Percentiles rank a stretch among this genome's conserved stretches.
Evolutionary conservation across 2,888 invertebrate genomes (phyloP).

Genomic region (Acrobeloides nanus): DNA sequence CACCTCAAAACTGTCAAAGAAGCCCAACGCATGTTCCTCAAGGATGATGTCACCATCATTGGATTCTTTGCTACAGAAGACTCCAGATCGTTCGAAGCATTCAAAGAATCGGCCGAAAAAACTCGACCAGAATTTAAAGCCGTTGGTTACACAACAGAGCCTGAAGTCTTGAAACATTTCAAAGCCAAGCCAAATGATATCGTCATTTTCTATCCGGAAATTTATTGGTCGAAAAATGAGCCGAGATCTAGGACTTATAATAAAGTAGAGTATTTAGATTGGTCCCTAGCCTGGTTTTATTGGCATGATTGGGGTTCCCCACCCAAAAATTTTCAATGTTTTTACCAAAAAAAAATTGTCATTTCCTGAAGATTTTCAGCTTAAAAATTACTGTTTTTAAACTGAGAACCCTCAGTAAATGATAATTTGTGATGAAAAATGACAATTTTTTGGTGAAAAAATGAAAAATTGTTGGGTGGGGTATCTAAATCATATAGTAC

Average conservation of each 20-base stretch:
- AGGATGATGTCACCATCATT: slow-evolving; percentile 58
- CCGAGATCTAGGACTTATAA: slow-evolving; percentile 55
- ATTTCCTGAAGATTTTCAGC: no score
- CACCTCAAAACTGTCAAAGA: slow-evolving; percentile 53
- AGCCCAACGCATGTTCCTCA: slow-evolving; percentile 34
- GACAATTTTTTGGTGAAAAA: no score
- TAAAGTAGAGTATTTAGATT: slow-evolving; percentile 50
- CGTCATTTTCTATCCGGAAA: slow-evolving; percentile 58
- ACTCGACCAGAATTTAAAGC: slow-evolving; percentile 54
- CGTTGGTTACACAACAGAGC: slow-evolving; percentile 57
- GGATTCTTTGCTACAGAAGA: slow-evolving; percentile 59
- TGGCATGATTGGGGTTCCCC: no score
- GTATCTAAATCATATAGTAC: no score
- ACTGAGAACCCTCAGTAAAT: no score
- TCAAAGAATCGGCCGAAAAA: slow-evolving; percentile 56
- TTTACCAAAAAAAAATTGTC: no score
- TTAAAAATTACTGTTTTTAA: no score
- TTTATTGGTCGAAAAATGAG: slow-evolving; percentile 60
- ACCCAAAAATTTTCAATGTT: no score
- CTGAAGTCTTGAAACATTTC: slow-evolving; percentile 51
- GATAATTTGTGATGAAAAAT: no score
- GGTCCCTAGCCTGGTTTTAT: slow-evolving; percentile 4
- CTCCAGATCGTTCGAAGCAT: slow-evolving; percentile 55
- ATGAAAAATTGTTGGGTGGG: no score
- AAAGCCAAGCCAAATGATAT: slow-evolving; percentile 54